A percentile compares a stretch with the other conserved stretches of the same genome.
Evolutionary conservation across 1,140 invertebrate genomes (phyloP).

Genomic region (Drosophila elegans): DNA sequence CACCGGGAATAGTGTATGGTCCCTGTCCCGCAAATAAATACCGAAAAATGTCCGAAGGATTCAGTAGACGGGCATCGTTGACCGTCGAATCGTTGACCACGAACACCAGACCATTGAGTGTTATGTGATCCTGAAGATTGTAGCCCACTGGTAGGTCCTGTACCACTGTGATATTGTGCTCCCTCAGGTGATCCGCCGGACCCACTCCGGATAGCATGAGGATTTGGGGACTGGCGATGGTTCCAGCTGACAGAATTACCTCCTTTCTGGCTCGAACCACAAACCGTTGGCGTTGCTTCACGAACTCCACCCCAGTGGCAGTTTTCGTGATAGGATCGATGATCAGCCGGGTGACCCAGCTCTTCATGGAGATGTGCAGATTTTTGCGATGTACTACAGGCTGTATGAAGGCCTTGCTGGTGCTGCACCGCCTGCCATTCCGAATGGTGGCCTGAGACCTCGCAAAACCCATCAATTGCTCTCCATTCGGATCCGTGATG

Average conservation of each 20-base stretch:
- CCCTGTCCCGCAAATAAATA: conserved; percentile 87
- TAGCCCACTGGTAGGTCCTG: conserved; percentile 91
- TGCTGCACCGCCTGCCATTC: conserved; percentile 89
- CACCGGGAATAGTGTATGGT: conserved; percentile 89
- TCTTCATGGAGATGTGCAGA: conserved; percentile 91
- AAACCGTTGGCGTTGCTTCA: conserved; percentile 86
- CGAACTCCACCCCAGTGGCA: conserved; percentile 86
- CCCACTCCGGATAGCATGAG: conserved; percentile 93
- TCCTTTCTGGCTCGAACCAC: conserved; percentile 89
- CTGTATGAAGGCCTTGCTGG: conserved; percentile 92
- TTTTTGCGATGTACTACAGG: conserved; percentile 90
- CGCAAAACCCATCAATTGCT: conserved; percentile 87
- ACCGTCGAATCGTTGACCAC: conserved; percentile 88
- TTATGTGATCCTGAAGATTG: conserved; percentile 93
- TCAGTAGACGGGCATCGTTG: conserved; percentile 81
- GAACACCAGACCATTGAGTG: conserved; percentile 89
- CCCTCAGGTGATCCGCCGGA: conserved; percentile 88
- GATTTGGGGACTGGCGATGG: conserved; percentile 92
- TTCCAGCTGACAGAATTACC: conserved; percentile 90
- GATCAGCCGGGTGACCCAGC: conserved; percentile 89
- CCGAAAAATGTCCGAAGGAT: conserved; percentile 86
- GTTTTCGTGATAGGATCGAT: conserved; percentile 87
- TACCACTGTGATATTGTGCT: conserved; percentile 86
- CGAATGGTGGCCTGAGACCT: conserved; percentile 90
- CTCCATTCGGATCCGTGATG: conserved; percentile 88